Evolutionary conservation across 2,797 vertebrate species (phyloP).

Genomic region (Chrysocyon brachyurus): DNA sequence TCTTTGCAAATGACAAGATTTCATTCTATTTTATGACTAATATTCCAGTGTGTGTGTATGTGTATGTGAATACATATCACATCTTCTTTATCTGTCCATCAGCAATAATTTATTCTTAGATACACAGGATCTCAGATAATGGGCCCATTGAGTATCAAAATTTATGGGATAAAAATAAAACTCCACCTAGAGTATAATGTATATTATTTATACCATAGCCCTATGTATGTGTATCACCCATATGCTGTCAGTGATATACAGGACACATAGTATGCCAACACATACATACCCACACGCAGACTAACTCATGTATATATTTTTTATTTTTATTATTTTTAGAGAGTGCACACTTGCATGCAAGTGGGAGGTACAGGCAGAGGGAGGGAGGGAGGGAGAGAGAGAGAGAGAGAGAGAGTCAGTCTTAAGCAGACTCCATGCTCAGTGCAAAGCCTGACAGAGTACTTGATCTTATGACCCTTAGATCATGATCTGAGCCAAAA

Average conservation of each 20-base stretch:
- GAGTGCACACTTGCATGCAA: not conserved
- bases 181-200: not conserved
- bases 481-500: not conserved
- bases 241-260: not conserved
- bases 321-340: too few relatives aligned
- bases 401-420: not conserved
- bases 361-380: not conserved
- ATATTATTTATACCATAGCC: not conserved
- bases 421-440: not conserved
- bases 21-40: not conserved
- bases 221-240: not conserved
- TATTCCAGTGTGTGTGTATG: not conserved
- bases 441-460: not conserved
- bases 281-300: not conserved
- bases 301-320: too few relatives aligned
- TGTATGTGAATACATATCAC: not conserved
- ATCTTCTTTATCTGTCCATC: not conserved
- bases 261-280: not conserved
- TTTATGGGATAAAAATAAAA: not conserved
- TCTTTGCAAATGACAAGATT: not conserved
- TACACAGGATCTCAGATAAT: not conserved
- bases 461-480: not conserved
- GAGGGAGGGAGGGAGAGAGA: not conserved
- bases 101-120: not conserved
- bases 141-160: not conserved